A percentile compares a stretch with the other conserved stretches of the same genome.
Evolutionary conservation across 2,113 vertebrate species (phyloP).

Genomic region (Pteropus alecto): DNA sequence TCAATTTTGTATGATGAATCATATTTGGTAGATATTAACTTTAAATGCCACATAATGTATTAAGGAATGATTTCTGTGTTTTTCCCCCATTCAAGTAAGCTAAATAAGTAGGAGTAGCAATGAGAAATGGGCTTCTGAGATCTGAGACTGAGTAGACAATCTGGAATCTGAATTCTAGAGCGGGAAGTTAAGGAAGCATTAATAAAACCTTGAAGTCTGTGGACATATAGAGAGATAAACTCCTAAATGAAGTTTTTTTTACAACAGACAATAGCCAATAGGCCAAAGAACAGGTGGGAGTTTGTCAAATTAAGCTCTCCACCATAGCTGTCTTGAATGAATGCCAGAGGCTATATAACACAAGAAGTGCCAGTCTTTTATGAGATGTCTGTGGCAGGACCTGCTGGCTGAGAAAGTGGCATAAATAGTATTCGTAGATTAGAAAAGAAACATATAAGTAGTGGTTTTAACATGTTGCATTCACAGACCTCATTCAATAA

Average conservation of each 20-base stretch:
- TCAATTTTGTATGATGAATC: neutral
- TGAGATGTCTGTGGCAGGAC: neutral
- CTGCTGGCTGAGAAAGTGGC: neutral
- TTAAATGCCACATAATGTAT: neutral
- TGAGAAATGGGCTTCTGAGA: neutral
- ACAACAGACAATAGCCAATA: neutral
- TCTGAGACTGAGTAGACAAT: neutral
- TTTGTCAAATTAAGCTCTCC: neutral
- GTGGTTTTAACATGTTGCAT: neutral
- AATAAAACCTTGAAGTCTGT: neutral
- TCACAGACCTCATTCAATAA: neutral
- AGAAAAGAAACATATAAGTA: neutral
- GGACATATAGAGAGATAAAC: neutral
- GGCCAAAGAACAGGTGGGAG: neutral
- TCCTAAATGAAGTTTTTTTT: neutral
- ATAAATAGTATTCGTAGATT: neutral
- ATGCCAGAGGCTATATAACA: neutral
- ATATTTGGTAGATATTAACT: neutral
- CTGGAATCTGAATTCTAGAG: neutral
- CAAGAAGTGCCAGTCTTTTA: rapidly evolving
- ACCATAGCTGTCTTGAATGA: neutral
- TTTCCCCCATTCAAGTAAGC: neutral
- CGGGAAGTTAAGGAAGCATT: neutral
- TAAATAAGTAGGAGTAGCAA: neutral
- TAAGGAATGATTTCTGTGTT: neutral